Base-by-base conservation (phyloP, 2,797 vertebrate genomes). In the Manis crassicaudata region DNA sequence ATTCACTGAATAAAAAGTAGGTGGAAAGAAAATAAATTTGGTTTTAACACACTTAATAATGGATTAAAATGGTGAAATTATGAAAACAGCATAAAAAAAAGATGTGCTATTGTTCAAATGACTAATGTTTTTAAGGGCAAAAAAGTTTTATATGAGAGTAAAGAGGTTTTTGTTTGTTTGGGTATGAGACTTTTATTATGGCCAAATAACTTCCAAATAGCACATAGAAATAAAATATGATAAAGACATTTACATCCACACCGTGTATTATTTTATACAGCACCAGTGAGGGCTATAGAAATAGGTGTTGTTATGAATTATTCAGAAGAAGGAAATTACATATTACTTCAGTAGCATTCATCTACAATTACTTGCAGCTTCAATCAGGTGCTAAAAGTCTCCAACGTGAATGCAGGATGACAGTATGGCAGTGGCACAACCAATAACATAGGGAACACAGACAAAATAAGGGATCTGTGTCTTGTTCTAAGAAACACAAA, bases 261-360 rank as follows among this genome's bases (percentile, higher is more conserved):
- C 43, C 18, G 3, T 73, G 20, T 62, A 95, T 96, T 88, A 95
- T 92, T 97, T 95, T 87, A 93, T 93, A 93, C 18, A 81, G 32
- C 67, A 70, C 67, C 40, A 75, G 46, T n/a, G 17, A 80, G 25
- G 35, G 23, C 70, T 94, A 43, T 81, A 90, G 88, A 89, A 95
- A 88, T 92, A 94, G 73, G 65, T 84, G 17, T n/a, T 67, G 40
- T 70, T 63, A 85, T 95, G 90, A 97, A 97, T 96, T 90, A 97
- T 97, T 95, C 89, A 97, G 96, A 84, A 94, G 67, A 80, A 83
- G 58, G 27, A 96, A 93, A 90, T 91, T 88, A 89, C 50, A 60
- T 67, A 87, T 87, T 80, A 93, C 76, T 93, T 84, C 79, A 77
- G 70, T 56, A 92, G 80, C 67, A 94, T 75, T 93, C 89, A 96